phyloP scores from a whole-genome alignment of 2,113 vertebrate species.

The Nettapus auritus region DNA sequence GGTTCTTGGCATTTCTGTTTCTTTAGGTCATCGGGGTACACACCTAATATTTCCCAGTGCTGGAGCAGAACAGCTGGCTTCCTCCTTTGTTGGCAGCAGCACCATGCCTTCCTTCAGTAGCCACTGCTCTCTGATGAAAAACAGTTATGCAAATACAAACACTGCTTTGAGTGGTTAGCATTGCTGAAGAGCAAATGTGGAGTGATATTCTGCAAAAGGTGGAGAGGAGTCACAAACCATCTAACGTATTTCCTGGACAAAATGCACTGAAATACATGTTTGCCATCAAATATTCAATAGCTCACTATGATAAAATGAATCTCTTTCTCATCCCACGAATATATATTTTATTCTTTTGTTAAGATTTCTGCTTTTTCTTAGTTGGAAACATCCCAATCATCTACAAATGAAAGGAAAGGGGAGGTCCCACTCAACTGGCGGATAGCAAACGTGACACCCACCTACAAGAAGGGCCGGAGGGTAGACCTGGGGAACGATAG shows the following conservation, averaged over 20 bases:
- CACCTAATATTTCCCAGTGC: background rate
- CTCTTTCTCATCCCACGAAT: background rate
- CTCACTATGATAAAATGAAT: background rate
- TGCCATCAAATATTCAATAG: background rate
- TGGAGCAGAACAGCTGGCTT: background rate
- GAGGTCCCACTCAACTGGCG: too few relatives aligned
- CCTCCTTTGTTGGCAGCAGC: background rate
- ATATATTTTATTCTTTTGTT: background rate
- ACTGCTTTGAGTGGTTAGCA: background rate
- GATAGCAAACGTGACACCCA: too few relatives aligned
- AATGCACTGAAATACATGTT: background rate
- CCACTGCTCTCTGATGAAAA: background rate
- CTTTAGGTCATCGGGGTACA: background rate
- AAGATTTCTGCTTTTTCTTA: background rate
- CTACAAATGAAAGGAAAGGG: accelerated
- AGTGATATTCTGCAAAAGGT: background rate
- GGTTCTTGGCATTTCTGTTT: background rate
- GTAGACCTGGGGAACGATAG: too few relatives aligned
- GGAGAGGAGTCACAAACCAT: background rate
- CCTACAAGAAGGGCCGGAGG: too few relatives aligned
- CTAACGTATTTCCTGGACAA: background rate
- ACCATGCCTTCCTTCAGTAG: background rate
- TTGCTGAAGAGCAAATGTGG: background rate
- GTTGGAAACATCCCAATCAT: background rate
- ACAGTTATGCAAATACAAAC: background rate